Conservation (phyloP, 2,888 invertebrate genomes). For the Dynastes maya region DNA sequence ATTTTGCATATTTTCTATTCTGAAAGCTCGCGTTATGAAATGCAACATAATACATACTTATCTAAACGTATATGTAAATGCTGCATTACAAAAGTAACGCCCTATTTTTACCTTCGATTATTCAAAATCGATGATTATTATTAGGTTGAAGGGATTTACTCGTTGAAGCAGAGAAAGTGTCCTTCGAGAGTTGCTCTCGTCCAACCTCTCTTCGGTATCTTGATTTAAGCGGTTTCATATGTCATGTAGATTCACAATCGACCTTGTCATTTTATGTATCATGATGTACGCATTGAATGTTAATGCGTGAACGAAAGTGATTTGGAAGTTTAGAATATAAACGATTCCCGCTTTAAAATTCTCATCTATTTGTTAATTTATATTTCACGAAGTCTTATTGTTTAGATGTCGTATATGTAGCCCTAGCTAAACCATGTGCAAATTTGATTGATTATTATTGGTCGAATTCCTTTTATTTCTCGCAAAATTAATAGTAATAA, state of each 20-base stretch:
- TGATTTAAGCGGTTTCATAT: slow-evolving; percentile 13
- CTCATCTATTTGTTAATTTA: not conserved
- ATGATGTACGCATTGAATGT: not conserved
- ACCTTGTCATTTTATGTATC: not conserved
- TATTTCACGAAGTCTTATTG: not conserved
- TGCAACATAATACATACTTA: not conserved
- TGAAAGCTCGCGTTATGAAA: not conserved
- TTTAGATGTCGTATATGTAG: not conserved
- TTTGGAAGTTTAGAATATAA: not conserved
- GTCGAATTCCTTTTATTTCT: not conserved
- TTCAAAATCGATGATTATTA: slow-evolving; percentile 10
- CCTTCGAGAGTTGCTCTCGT: slow-evolving; percentile 16
- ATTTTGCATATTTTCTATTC: slow-evolving; percentile 7
- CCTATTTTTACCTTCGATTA: not conserved
- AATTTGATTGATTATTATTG: not conserved
- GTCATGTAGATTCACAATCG: slow-evolving; percentile 4
- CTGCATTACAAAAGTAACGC: not conserved
- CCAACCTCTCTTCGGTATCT: slow-evolving; percentile 24
- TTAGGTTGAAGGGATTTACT: not conserved
- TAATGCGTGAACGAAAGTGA: not conserved
- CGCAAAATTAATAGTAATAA: no score
- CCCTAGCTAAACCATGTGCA: not conserved
- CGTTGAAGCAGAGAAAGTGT: slow-evolving; percentile 24
- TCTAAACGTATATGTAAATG: slow-evolving; percentile 15
- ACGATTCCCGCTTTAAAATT: not conserved